phyloP scores from a whole-genome alignment of 64 coral and sea anemone genomes.

The Actinia equina region DNA sequence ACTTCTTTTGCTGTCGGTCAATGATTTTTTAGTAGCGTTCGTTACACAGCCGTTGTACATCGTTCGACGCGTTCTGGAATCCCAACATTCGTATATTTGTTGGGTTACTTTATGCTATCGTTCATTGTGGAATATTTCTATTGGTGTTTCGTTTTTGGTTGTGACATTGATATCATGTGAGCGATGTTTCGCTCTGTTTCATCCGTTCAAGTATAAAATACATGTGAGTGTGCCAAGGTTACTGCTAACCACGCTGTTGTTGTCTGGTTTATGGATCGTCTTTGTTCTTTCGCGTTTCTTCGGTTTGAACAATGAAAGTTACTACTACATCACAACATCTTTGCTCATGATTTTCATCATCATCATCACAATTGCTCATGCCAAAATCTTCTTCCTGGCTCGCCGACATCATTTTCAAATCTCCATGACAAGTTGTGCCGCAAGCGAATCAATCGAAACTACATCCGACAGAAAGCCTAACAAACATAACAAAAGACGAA shows the following conservation, averaged over 20 bases:
- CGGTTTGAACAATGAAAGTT: conserved; percentile 8
- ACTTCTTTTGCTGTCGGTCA: conserved; percentile 27
- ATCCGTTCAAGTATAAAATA: conserved; percentile 40
- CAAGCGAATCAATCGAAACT: neutral
- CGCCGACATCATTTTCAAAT: conserved; percentile 41
- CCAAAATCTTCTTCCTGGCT: conserved; percentile 30
- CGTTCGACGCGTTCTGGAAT: conserved; percentile 27
- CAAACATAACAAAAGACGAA: neutral
- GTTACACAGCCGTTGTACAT: conserved; percentile 32
- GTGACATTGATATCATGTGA: conserved; percentile 28
- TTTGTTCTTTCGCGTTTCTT: conserved; percentile 37
- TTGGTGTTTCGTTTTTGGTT: conserved; percentile 39
- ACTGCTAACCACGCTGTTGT: neutral
- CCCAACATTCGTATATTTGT: conserved; percentile 22
- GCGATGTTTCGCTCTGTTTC: conserved; percentile 41
- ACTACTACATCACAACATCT: conserved; percentile 17
- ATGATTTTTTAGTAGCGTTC: conserved; percentile 30
- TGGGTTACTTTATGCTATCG: conserved; percentile 40
- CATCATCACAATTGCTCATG: conserved; percentile 29
- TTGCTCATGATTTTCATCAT: conserved; percentile 27
- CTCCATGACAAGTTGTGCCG: neutral
- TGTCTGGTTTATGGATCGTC: neutral
- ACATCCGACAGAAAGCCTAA: neutral
- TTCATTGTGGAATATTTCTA: conserved; percentile 41
- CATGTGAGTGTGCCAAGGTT: conserved; percentile 2